phyloP scores from a whole-genome alignment of 2,797 vertebrate species.

The Eurystomus glaucurus region DNA sequence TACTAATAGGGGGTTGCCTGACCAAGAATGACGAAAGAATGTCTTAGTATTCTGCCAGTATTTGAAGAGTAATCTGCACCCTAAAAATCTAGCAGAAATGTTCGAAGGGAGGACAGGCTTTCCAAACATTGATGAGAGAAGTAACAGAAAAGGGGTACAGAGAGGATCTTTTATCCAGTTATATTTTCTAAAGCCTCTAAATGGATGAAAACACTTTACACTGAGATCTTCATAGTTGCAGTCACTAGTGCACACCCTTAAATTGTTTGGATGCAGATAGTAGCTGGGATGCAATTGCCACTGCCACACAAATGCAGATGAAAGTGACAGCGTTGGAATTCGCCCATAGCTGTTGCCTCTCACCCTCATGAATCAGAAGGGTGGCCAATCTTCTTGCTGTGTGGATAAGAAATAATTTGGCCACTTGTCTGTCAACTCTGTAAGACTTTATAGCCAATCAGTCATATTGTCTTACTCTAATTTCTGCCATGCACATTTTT shows the following conservation, averaged over 20 bases:
- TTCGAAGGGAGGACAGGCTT: background rate
- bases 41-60: background rate
- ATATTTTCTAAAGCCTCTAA: background rate
- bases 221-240: background rate
- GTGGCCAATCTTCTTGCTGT: accelerated
- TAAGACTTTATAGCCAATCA: background rate
- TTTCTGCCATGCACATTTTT: background rate
- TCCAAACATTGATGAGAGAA: background rate
- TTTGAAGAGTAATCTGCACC: background rate
- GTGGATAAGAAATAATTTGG: background rate
- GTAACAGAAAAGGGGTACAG: background rate
- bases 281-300: background rate
- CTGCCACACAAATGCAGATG: background rate
- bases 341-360: accelerated
- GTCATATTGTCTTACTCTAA: background rate
- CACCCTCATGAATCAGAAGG: background rate
- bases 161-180: background rate
- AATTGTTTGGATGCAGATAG: background rate
- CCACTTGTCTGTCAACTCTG: background rate
- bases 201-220: background rate
- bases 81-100: background rate
- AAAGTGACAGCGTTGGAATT: background rate
- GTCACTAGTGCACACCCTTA: background rate
- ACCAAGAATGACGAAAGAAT: background rate
- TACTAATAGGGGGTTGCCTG: background rate